phyloP scores from a whole-genome alignment of 2,888 invertebrate genomes.

The Pilophorus perplexus region DNA sequence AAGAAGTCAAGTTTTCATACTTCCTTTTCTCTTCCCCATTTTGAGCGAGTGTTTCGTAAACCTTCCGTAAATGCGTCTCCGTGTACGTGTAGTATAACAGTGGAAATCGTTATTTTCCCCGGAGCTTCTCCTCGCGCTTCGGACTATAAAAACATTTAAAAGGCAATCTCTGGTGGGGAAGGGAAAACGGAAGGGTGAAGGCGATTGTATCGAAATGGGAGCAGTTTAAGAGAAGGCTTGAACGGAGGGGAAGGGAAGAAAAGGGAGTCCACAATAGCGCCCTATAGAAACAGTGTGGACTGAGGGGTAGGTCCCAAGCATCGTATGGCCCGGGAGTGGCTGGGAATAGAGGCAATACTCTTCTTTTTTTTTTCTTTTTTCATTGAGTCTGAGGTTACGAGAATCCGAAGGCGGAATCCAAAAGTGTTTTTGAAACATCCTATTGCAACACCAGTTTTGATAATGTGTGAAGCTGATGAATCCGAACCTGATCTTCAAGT shows the following conservation, averaged over 20 bases:
- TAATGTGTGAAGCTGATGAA: too few relatives aligned
- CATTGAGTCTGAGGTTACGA: conserved; percentile 11
- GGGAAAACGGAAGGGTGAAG: not conserved
- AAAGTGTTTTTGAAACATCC: too few relatives aligned
- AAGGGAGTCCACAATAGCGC: conserved; percentile 14
- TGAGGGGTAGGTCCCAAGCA: too few relatives aligned
- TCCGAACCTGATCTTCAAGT: too few relatives aligned
- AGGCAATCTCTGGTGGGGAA: conserved; percentile 1
- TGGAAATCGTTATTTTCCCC: conserved; percentile 13
- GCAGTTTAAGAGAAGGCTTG: conserved; percentile 8
- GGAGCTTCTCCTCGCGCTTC: conserved; percentile 13
- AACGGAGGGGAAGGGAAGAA: too few relatives aligned
- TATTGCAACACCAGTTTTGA: too few relatives aligned
- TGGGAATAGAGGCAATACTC: not conserved
- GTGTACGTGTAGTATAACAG: not conserved
- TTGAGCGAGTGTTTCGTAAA: not conserved
- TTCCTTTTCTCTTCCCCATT: not conserved
- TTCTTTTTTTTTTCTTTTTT: too few relatives aligned
- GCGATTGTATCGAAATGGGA: conserved; percentile 17
- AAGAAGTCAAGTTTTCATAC: conserved; percentile 11
- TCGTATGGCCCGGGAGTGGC: not conserved
- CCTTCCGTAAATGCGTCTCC: not conserved
- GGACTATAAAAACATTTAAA: conserved; percentile 20
- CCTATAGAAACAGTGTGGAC: conserved; percentile 14
- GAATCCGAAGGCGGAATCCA: too few relatives aligned